A percentile compares a stretch with the other conserved stretches of the same genome.
Conservation (phyloP, 2,888 invertebrate species). For the Apoda limacodes region DNA sequence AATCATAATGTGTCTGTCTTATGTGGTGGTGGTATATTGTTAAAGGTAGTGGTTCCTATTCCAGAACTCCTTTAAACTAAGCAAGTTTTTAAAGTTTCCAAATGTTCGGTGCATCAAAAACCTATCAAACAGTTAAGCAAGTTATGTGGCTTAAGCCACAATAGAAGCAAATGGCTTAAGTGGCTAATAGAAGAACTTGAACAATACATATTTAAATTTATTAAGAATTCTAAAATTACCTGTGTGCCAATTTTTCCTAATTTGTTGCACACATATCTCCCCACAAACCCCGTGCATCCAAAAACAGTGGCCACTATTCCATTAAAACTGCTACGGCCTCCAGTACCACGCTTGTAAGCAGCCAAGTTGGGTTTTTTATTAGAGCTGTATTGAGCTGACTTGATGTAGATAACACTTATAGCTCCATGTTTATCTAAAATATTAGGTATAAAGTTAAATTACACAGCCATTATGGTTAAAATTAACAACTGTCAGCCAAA, state of each 20-base stretch:
- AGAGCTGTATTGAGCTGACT: constrained; percentile 63
- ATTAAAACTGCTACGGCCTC: constrained; percentile 96
- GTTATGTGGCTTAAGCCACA: too few relatives aligned
- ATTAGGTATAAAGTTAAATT: too few relatives aligned
- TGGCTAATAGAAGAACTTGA: background rate
- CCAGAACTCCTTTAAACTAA: too few relatives aligned
- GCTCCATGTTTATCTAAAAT: constrained; percentile 43
- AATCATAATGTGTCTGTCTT: too few relatives aligned
- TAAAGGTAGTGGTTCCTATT: too few relatives aligned
- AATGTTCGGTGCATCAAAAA: too few relatives aligned
- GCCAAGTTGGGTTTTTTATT: constrained; percentile 71
- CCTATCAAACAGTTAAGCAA: too few relatives aligned
- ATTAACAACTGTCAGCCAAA: too few relatives aligned
- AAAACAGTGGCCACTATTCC: constrained; percentile 99
- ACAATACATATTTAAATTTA: background rate
- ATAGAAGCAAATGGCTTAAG: too few relatives aligned
- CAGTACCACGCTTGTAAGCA: constrained; percentile 83
- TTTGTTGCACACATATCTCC: constrained; percentile 87
- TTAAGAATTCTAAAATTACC: constrained; percentile 40
- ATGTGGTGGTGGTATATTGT: too few relatives aligned
- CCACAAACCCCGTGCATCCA: constrained; percentile 91
- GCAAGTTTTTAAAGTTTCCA: too few relatives aligned
- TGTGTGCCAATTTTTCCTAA: constrained; percentile 90
- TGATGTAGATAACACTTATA: constrained; percentile 55
- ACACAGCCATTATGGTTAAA: too few relatives aligned